A percentile compares a stretch with the other conserved stretches of the same genome.
Evolutionary conservation across 1,140 invertebrate species (phyloP).

Genomic region (Hylaeus volcanicus): DNA sequence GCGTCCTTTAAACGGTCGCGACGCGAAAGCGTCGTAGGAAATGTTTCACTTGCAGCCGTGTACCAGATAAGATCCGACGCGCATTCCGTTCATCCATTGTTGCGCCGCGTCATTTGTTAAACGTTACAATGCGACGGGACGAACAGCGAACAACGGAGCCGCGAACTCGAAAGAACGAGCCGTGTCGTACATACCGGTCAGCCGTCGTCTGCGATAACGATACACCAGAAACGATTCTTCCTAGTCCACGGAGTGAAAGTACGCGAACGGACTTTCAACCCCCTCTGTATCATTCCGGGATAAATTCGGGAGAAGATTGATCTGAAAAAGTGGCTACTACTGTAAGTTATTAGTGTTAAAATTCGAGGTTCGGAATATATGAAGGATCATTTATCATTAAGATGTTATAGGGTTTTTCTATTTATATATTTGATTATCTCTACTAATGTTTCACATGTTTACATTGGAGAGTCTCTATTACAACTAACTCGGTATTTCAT

Average conservation of each 20-base stretch:
- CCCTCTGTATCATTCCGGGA: too few species aligned
- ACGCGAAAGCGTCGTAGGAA: constrained; percentile 6
- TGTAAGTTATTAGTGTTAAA: too few species aligned
- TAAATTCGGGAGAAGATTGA: too few species aligned
- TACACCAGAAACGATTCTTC: background rate
- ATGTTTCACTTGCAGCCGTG: constrained; percentile 36
- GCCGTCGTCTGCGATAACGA: constrained; percentile 22
- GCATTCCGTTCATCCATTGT: constrained; percentile 46
- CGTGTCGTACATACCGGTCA: background rate
- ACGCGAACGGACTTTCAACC: background rate
- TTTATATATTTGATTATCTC: too few species aligned
- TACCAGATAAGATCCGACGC: constrained; percentile 39
- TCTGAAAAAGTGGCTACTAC: too few species aligned
- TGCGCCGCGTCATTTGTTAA: constrained; percentile 41
- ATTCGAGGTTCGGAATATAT: too few species aligned
- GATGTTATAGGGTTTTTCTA: too few species aligned
- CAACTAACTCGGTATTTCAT: too few species aligned
- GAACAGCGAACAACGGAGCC: constrained; percentile 3
- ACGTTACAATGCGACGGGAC: constrained; percentile 22
- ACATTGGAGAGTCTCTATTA: too few species aligned
- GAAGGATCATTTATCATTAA: too few species aligned
- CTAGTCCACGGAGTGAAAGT: background rate
- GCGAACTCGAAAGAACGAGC: background rate
- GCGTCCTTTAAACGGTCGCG: too few species aligned
- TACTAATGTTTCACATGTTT: too few species aligned